Evolutionary conservation across 2,113 vertebrate genomes (phyloP), one percentile per base, ranked within the genome.

Genomic region (Spilogale gracilis): DNA sequence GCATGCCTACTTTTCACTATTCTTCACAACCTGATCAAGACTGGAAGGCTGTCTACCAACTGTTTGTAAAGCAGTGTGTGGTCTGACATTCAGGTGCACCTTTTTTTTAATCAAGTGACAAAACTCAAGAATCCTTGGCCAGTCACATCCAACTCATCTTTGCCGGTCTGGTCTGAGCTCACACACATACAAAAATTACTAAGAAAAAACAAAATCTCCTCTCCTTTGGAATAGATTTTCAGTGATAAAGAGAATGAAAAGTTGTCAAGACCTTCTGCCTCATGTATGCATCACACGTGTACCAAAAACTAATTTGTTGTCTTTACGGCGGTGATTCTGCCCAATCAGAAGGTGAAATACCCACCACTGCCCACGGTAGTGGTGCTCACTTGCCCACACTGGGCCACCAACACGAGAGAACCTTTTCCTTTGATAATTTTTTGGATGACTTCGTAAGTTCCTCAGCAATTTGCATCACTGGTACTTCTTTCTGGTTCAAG

Each of bases 401-500:
- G 58, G 16, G 38, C 45, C 69, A 80, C 67, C 50, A 38, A 81
- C 25, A 1, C 1, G 17, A 79, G 79, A 60, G 6, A 54, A 5
- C 45, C 58, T 87, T 67, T 60, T 92, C 45, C 82, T 61, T 58
- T 67, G 13, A 27, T 27, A 60, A 86, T 71, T 97, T 38, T 97
- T 54, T 71, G n/a, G 85, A 85, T 79, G 60, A 81, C 50, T 92
- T 92, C 63, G 20, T 1, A 92, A 76, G 50, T 95, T 96, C 80
- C 78, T 92, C 32, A 81, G 94, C 25, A 90, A 84, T 91, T 25
- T 93, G 43, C 61, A 61, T n/a, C 84, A 90, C 63, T 38, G 80
- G 60, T 58, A 69, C 21, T 65, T 78, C 79, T 79, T 97, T 92
- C 50, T 85, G 87, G 96, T 84, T 97, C 27, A 90, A 84, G 63